These are phyloP conservation scores for Yponomeuta malinellus DNA, from an alignment of 2,888 invertebrate species.

Conservation along the genomic window DNA sequence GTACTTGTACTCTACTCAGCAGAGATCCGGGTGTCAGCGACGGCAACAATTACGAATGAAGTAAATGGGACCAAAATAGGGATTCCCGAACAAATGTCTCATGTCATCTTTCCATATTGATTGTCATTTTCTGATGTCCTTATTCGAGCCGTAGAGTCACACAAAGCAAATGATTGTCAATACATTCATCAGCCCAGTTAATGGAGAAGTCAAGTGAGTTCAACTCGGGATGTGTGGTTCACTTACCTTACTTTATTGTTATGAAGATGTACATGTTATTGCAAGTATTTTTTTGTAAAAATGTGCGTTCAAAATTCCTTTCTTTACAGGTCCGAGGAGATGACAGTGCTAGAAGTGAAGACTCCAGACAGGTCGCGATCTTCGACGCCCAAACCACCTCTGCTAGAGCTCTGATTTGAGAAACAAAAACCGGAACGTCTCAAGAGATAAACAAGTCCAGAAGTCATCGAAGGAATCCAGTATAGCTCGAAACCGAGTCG, in stretches of 20 bases:
- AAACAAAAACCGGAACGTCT: neutral
- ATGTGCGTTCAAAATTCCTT: neutral
- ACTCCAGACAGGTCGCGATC: constrained; percentile 52
- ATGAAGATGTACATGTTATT: neutral
- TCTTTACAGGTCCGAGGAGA: constrained; percentile 64
- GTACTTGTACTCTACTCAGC: no score
- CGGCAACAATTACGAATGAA: no score
- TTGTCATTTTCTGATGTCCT: constrained; percentile 4
- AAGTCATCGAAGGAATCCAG: no score
- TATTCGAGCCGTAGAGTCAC: neutral
- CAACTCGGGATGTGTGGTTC: neutral
- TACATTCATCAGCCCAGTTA: neutral
- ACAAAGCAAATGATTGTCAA: constrained; percentile 4
- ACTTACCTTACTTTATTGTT: neutral
- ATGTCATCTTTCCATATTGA: neutral
- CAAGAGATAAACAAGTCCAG: no score
- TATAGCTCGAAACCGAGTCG: no score
- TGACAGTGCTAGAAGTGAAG: constrained; percentile 57
- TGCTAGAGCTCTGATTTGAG: constrained; percentile 52
- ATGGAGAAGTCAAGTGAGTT: constrained; percentile 7
- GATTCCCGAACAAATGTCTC: neutral
- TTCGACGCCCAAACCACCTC: constrained; percentile 53
- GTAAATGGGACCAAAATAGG: no score
- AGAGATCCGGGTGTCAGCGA: no score
- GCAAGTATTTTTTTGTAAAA: neutral